Evolutionary conservation across 2,888 invertebrate genomes (phyloP).

Genomic region (Diarsia brunnea): DNA sequence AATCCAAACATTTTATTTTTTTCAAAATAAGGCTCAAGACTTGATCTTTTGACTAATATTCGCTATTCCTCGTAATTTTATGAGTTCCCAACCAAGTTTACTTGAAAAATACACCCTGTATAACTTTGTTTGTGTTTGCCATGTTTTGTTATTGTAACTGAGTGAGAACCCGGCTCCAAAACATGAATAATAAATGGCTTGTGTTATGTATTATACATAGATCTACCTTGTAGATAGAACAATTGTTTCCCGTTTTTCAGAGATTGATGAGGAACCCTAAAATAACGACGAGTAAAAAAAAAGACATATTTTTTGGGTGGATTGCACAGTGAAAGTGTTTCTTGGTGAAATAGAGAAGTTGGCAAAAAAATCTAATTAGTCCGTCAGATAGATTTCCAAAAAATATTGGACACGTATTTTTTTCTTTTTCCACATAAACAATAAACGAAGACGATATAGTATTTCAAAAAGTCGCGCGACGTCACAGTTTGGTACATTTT

Average conservation of each 20-base stretch:
- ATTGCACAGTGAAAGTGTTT: not conserved
- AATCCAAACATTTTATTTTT: no score
- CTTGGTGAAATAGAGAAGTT: not conserved
- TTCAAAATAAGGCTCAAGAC: no score
- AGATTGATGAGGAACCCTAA: not conserved
- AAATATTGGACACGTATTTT: no score
- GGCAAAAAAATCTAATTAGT: no score
- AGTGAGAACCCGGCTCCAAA: constrained; percentile 17
- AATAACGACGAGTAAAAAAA: not conserved
- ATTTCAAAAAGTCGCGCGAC: no score
- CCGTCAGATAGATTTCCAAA: no score
- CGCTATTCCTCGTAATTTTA: no score
- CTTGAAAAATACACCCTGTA: not conserved
- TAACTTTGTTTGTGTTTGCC: constrained; percentile 30
- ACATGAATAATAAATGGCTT: constrained; percentile 27
- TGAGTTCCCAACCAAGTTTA: rapidly evolving
- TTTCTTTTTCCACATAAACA: no score
- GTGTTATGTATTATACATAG: not conserved
- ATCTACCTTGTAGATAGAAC: not conserved
- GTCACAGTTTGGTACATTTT: no score
- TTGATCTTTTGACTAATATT: no score
- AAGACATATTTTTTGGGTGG: not conserved
- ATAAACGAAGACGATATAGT: no score
- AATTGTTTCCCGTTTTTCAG: not conserved
- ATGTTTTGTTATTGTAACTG: constrained; percentile 29